Percentiles rank a stretch among this genome's conserved stretches.
Evolutionary conservation across 1,140 invertebrate species (phyloP).

Genomic region (Brachionus rotundiformis): DNA sequence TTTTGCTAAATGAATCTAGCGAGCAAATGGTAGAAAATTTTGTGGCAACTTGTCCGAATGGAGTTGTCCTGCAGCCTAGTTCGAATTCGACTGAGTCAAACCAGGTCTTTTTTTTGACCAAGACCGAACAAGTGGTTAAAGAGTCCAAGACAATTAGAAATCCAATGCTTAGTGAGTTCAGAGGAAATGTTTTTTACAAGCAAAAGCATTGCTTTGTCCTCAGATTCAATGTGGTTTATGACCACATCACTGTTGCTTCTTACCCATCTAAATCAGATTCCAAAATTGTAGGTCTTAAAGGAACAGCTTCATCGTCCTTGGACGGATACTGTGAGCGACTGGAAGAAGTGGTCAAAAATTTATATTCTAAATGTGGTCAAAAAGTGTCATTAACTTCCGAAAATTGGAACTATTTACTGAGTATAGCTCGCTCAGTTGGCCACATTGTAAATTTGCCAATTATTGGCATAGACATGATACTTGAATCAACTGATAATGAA

Average conservation of each 20-base stretch:
- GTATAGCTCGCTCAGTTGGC: neutral
- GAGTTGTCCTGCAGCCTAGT: neutral
- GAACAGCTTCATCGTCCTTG: neutral
- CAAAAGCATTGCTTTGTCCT: neutral
- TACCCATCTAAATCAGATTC: neutral
- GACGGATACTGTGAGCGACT: constrained; percentile 8
- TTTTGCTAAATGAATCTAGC: neutral
- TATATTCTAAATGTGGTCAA: neutral
- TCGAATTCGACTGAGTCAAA: neutral
- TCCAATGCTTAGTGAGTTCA: constrained; percentile 2
- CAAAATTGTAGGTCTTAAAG: neutral
- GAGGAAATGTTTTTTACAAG: neutral
- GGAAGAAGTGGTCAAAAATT: neutral
- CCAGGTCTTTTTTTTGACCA: neutral
- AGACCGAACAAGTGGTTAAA: neutral
- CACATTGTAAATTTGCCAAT: neutral
- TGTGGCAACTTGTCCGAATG: neutral
- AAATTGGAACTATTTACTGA: neutral
- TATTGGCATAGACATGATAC: constrained; percentile 1
- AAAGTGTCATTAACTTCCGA: neutral
- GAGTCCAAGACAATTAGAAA: neutral
- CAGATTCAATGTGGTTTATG: neutral
- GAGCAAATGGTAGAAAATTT: neutral
- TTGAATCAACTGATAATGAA: neutral
- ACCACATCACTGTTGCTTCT: neutral